A percentile compares a stretch with the other conserved stretches of the same genome.
These are phyloP conservation scores for Manis crassicaudata DNA, from an alignment of 2,797 vertebrate species.

Conservation along the genomic window DNA sequence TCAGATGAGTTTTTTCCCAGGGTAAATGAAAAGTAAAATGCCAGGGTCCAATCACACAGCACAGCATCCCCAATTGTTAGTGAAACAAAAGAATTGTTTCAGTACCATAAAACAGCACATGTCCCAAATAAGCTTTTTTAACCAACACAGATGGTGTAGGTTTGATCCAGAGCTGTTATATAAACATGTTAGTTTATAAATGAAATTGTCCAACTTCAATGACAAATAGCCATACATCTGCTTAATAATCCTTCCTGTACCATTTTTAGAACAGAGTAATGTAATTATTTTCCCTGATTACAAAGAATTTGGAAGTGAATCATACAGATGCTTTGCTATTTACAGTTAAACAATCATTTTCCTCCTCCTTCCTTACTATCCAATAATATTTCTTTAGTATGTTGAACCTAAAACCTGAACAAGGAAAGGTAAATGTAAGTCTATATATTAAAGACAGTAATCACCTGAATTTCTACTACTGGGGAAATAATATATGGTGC, in stretches of 20 bases:
- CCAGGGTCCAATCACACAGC: conserved; percentile 34
- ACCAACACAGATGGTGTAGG: conserved; percentile 69
- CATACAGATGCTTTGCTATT: conserved; percentile 63
- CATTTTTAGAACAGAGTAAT: conserved; percentile 73
- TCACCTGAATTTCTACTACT: conserved; percentile 38
- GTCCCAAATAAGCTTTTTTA: conserved; percentile 66
- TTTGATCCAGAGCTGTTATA: conserved; percentile 72
- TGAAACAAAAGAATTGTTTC: conserved; percentile 51
- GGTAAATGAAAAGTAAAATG: conserved; percentile 60
- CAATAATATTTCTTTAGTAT: conserved; percentile 61
- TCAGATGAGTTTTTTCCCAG: conserved; percentile 54
- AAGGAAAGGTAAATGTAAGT: conserved; percentile 54
- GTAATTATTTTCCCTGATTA: conserved; percentile 74
- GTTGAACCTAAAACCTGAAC: conserved; percentile 63
- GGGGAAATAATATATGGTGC: not conserved
- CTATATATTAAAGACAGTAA: conserved; percentile 54
- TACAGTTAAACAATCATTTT: conserved; percentile 69
- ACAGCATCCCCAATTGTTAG: conserved; percentile 17
- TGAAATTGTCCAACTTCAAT: conserved; percentile 72
- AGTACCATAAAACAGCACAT: conserved; percentile 29
- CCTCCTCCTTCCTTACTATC: not conserved
- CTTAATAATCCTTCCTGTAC: conserved; percentile 69
- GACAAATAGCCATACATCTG: conserved; percentile 73
- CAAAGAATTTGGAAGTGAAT: conserved; percentile 67
- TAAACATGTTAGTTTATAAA: conserved; percentile 78